phyloP scores from a whole-genome alignment of 2,888 invertebrate species.

The Magallana nippona region DNA sequence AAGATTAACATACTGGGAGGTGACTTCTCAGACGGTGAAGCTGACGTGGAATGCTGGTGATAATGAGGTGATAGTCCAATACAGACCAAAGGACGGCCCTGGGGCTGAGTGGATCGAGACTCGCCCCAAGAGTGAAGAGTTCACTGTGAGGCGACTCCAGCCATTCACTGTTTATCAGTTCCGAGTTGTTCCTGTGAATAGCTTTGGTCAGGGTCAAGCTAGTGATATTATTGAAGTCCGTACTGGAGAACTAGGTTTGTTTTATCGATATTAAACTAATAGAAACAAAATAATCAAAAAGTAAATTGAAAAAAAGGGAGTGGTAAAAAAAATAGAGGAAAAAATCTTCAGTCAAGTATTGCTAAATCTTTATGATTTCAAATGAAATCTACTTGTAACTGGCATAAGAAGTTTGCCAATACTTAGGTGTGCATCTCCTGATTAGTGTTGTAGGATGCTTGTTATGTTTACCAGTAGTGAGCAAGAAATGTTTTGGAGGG shows the following conservation, averaged over 20 bases:
- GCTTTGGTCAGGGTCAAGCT: constrained; percentile 94
- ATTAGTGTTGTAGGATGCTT: too few species aligned
- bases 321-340: too few species aligned
- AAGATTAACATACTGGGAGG: constrained; percentile 94
- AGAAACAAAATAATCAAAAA: too few species aligned
- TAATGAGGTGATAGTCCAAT: constrained; percentile 96
- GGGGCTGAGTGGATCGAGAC: constrained; percentile 87
- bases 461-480: not conserved
- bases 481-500: not conserved
- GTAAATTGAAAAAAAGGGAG: too few species aligned
- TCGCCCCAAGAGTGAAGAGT: constrained; percentile 88
- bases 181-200: constrained; percentile 96
- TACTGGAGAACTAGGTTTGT: constrained; percentile 96
- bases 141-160: constrained; percentile 88
- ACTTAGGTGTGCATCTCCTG: too few species aligned
- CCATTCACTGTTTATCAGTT: constrained; percentile 98
- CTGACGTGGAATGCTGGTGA: constrained; percentile 89
- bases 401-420: too few species aligned
- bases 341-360: too few species aligned
- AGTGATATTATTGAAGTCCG: constrained; percentile 94
- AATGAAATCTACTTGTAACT: too few species aligned
- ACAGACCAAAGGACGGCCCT: constrained; percentile 92
- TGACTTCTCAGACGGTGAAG: constrained; percentile 95
- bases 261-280: constrained; percentile 22
- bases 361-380: too few species aligned